phyloP scores from a whole-genome alignment of 1,140 invertebrate species.

The Cryptotermes secundus region DNA sequence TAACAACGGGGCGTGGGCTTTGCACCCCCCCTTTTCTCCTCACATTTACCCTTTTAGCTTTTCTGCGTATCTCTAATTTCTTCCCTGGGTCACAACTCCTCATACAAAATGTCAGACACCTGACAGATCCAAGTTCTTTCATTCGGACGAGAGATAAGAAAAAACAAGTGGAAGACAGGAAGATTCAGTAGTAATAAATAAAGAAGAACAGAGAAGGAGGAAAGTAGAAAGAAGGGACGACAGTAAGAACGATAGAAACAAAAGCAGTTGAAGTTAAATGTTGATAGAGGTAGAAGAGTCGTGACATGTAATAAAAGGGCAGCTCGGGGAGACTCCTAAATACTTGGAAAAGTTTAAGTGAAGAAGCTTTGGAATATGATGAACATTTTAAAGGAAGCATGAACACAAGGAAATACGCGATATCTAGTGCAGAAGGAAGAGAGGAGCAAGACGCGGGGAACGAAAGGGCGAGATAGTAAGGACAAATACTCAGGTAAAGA shows the following conservation, averaged over 20 bases:
- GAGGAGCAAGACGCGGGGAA: too few relatives aligned
- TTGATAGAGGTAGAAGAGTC: too few relatives aligned
- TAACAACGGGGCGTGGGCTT: neutral
- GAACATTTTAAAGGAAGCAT: too few relatives aligned
- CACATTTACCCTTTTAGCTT: neutral
- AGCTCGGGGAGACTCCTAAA: too few relatives aligned
- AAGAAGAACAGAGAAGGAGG: neutral
- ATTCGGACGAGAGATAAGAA: neutral
- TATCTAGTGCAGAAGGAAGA: too few relatives aligned
- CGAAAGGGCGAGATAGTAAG: too few relatives aligned
- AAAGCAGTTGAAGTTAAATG: too few relatives aligned
- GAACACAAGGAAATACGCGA: too few relatives aligned
- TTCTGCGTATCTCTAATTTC: neutral
- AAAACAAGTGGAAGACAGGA: neutral
- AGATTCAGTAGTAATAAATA: neutral
- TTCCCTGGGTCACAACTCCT: neutral
- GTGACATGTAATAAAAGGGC: too few relatives aligned
- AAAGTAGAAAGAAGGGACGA: neutral
- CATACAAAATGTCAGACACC: neutral
- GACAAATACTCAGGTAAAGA: too few relatives aligned
- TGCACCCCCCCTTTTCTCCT: neutral
- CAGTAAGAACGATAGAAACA: neutral
- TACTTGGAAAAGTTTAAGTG: too few relatives aligned
- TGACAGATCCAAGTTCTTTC: neutral
- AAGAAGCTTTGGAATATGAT: too few relatives aligned